These are phyloP conservation scores for Formica exsecta DNA, from an alignment of 1,140 invertebrate species.

Conservation along the genomic window DNA sequence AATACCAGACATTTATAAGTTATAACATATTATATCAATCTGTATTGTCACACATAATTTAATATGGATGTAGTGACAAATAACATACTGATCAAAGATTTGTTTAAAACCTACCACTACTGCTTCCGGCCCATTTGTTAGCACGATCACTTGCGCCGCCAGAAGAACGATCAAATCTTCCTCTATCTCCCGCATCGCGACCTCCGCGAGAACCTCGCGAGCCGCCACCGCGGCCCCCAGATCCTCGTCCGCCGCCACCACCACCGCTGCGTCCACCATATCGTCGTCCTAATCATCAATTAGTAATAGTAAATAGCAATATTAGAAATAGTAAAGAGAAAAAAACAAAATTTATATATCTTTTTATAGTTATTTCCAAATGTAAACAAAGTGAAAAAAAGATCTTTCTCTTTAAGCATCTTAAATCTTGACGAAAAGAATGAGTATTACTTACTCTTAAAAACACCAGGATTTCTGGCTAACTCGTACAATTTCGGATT, in stretches of 20 bases:
- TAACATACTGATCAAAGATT: background rate
- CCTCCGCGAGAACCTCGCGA: slow-evolving; percentile 75
- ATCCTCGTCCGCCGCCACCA: slow-evolving; percentile 77
- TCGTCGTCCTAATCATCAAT: slow-evolving; percentile 68
- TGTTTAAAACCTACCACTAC: slow-evolving; percentile 71
- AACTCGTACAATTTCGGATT: slow-evolving; percentile 87
- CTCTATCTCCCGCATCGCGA: slow-evolving; percentile 78
- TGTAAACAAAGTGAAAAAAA: no score
- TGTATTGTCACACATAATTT: slow-evolving; percentile 1
- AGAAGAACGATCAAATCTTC: slow-evolving; percentile 79
- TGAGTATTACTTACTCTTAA: slow-evolving; percentile 78
- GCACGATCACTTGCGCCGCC: slow-evolving; percentile 76
- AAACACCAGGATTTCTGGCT: slow-evolving; percentile 83
- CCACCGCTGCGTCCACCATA: slow-evolving; percentile 77
- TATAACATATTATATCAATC: slow-evolving; percentile 3
- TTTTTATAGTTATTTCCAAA: no score
- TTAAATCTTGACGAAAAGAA: slow-evolving; percentile 1
- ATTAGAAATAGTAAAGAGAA: background rate
- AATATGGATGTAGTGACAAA: background rate
- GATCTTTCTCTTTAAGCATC: background rate
- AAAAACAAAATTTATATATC: background rate
- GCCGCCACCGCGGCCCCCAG: slow-evolving; percentile 74
- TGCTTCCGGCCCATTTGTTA: slow-evolving; percentile 81
- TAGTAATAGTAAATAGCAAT: no score
- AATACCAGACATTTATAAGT: slow-evolving; percentile 20